phyloP scores from a whole-genome alignment of 2,888 invertebrate species.

The Tricholauxania praeusta region DNA sequence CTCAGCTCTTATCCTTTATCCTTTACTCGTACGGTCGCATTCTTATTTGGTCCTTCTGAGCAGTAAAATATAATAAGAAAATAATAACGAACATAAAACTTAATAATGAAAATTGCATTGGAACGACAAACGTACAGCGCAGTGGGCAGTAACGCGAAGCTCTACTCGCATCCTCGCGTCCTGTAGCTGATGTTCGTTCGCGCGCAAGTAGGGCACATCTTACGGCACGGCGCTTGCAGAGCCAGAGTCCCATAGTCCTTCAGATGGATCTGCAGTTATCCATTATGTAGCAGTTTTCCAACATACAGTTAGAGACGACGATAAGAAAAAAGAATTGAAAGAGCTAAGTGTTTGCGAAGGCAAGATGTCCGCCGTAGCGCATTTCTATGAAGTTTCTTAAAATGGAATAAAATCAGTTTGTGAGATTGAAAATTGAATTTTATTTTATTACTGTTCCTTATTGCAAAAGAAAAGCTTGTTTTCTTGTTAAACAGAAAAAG shows the following conservation, averaged over 20 bases:
- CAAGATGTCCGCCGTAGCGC: slow-evolving; percentile 26
- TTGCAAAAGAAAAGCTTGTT: slow-evolving; percentile 4
- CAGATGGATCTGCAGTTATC: slow-evolving; percentile 31
- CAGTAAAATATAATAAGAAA: slow-evolving; percentile 42
- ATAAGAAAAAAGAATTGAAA: not conserved
- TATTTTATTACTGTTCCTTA: slow-evolving; percentile 38
- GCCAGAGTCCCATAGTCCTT: slow-evolving; percentile 28
- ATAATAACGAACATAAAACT: slow-evolving; percentile 45
- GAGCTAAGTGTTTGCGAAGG: not conserved
- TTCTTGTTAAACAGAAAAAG: not conserved
- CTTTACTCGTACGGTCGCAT: not conserved
- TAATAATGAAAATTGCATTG: slow-evolving; percentile 43
- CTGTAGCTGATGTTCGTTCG: slow-evolving; percentile 18
- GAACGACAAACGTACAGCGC: slow-evolving; percentile 22
- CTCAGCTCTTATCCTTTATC: not conserved
- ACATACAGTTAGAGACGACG: not conserved
- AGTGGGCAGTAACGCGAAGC: not conserved
- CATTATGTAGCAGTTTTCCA: not conserved
- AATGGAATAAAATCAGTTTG: slow-evolving; percentile 41
- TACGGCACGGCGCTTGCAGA: not conserved
- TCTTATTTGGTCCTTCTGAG: slow-evolving; percentile 1
- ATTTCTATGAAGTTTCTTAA: slow-evolving; percentile 28
- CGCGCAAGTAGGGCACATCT: slow-evolving; percentile 33
- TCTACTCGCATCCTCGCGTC: slow-evolving; percentile 4
- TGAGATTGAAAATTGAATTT: slow-evolving; percentile 45